Percentiles rank a stretch among this genome's conserved stretches.
These are phyloP conservation scores for Reticulitermes lucifugus DNA, from an alignment of 2,888 invertebrate species.

Conservation along the genomic window DNA sequence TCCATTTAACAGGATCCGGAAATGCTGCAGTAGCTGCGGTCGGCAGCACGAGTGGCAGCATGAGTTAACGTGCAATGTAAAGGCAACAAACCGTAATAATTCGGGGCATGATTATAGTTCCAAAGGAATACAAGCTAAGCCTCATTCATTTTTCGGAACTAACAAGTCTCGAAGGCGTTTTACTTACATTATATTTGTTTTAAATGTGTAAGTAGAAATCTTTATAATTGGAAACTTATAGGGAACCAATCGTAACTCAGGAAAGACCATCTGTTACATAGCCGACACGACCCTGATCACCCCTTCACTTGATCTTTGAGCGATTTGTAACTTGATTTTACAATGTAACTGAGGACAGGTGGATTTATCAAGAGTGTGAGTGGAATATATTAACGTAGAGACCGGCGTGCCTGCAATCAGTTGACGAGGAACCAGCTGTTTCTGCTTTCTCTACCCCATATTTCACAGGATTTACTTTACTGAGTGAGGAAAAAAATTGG, in stretches of 20 bases:
- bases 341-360: constrained; percentile 18
- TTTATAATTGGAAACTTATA: neutral
- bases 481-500: neutral
- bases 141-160: neutral
- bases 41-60: neutral
- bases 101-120: neutral
- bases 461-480: constrained; percentile 15
- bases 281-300: neutral
- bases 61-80: constrained; percentile 1
- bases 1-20: neutral
- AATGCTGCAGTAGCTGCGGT: neutral
- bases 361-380: constrained; percentile 29
- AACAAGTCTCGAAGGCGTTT: neutral
- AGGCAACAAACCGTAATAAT: neutral
- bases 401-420: neutral
- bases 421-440: neutral
- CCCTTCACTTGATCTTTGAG: constrained; percentile 14
- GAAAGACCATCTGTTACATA: neutral
- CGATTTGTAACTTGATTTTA: constrained; percentile 11
- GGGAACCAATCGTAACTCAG: neutral
- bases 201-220: neutral
- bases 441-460: neutral
- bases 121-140: neutral
- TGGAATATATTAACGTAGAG: constrained; percentile 5
- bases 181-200: neutral